Evolutionary conservation across 1,140 invertebrate species (phyloP).

Genomic region (Pogonognathellus flavescens): DNA sequence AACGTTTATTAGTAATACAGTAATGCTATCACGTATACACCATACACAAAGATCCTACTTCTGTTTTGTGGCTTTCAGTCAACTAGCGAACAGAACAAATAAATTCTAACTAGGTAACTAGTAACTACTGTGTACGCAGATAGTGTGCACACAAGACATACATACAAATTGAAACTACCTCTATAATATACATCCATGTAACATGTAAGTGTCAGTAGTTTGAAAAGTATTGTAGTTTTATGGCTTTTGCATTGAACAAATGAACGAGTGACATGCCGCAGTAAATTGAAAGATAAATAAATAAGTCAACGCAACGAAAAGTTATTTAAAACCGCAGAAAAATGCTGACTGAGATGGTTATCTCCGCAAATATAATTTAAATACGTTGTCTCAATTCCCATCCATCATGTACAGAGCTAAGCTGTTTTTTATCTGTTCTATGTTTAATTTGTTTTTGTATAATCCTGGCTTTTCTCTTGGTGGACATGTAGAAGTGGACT

Average conservation of each 20-base stretch:
- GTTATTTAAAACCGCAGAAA: slow-evolving; percentile 38
- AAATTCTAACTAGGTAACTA: slow-evolving; percentile 9
- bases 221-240: not conserved
- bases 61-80: slow-evolving; percentile 1
- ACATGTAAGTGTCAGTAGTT: not conserved
- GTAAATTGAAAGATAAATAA: slow-evolving; percentile 43
- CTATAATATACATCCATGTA: not conserved
- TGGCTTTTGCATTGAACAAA: not conserved
- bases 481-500: too few relatives aligned
- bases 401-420: not conserved
- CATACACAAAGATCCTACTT: not conserved
- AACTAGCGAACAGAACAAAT: slow-evolving; percentile 10
- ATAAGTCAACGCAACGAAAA: slow-evolving; percentile 6
- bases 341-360: not conserved
- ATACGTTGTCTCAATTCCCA: not conserved
- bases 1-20: not conserved
- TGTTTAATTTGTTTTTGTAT: too few relatives aligned
- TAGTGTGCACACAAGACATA: not conserved
- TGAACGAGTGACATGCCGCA: slow-evolving; percentile 14
- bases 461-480: too few relatives aligned
- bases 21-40: not conserved
- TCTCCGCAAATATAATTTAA: not conserved
- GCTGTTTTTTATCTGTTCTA: too few relatives aligned
- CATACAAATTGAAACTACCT: not conserved
- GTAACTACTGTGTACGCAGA: slow-evolving; percentile 33